phyloP scores from a whole-genome alignment of 2,888 invertebrate species.

The Didymodactylos carnosus region DNA sequence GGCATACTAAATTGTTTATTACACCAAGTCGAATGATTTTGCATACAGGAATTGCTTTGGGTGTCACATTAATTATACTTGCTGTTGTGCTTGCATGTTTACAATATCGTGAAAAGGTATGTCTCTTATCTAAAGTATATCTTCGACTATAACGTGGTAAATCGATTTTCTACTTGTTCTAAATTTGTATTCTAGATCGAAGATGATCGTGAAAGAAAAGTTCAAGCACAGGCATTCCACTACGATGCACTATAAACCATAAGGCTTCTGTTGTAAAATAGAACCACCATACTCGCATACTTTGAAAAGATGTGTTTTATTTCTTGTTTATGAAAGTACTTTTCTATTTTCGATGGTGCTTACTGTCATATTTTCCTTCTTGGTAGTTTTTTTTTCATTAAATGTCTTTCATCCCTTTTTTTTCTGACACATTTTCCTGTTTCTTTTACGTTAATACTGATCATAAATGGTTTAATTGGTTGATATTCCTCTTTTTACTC shows the following conservation, averaged over 20 bases:
- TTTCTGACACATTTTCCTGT: too few species aligned
- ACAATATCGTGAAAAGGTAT: constrained; percentile 11
- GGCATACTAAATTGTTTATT: constrained; percentile 11
- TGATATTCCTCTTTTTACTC: too few species aligned
- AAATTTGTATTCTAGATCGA: not conserved
- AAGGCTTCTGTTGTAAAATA: not conserved
- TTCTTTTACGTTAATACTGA: too few species aligned
- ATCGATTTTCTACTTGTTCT: too few species aligned
- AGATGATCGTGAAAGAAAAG: constrained; percentile 11
- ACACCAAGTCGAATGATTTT: constrained; percentile 12
- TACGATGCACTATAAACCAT: constrained; percentile 8
- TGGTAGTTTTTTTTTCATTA: not conserved
- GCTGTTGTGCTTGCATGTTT: constrained; percentile 1
- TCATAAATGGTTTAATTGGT: too few species aligned
- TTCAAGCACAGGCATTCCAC: constrained; percentile 10
- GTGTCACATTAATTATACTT: constrained; percentile 2
- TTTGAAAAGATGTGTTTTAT: not conserved
- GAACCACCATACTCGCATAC: too few species aligned
- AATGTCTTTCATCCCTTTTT: too few species aligned
- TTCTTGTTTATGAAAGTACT: not conserved
- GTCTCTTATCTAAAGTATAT: not conserved
- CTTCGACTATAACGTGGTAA: not conserved
- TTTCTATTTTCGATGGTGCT: not conserved
- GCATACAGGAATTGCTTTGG: constrained; percentile 10
- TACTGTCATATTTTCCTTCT: too few species aligned